phyloP scores from a whole-genome alignment of 2,797 vertebrate species.

The Cyclopterus lumpus region DNA sequence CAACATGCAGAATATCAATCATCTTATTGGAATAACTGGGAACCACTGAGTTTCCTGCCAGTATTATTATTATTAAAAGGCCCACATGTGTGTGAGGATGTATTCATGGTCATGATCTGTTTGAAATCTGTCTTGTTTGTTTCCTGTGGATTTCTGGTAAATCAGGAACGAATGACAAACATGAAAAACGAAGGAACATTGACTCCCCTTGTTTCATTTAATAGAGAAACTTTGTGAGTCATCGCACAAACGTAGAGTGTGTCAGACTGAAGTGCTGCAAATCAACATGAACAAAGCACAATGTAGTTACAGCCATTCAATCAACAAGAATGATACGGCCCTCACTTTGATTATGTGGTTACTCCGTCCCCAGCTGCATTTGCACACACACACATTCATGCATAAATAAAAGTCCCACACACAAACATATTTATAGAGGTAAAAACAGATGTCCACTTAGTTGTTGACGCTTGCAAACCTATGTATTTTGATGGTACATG shows the following conservation, averaged over 20 bases:
- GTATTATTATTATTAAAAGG: neutral
- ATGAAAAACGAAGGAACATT: constrained; percentile 40
- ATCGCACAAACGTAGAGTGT: constrained; percentile 38
- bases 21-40: constrained; percentile 40
- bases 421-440: constrained; percentile 16
- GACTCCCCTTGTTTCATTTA: constrained; percentile 51
- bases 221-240: constrained; percentile 63
- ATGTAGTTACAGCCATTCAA: constrained; percentile 65
- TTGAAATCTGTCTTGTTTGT: constrained; percentile 30
- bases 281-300: constrained; percentile 53
- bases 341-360: constrained; percentile 62
- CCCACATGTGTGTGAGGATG: constrained; percentile 21
- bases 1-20: constrained; percentile 62
- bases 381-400: constrained; percentile 28
- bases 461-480: no score
- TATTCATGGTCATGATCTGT: constrained; percentile 36
- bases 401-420: constrained; percentile 30
- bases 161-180: constrained; percentile 48
- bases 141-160: constrained; percentile 56
- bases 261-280: constrained; percentile 50
- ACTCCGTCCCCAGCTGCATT: constrained; percentile 38
- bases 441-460: no score
- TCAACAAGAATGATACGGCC: constrained; percentile 64
- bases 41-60: constrained; percentile 52
- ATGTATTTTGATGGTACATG: neutral